Evolutionary conservation across 2,797 vertebrate genomes (phyloP).

Genomic region (Sebastes diaconus): DNA sequence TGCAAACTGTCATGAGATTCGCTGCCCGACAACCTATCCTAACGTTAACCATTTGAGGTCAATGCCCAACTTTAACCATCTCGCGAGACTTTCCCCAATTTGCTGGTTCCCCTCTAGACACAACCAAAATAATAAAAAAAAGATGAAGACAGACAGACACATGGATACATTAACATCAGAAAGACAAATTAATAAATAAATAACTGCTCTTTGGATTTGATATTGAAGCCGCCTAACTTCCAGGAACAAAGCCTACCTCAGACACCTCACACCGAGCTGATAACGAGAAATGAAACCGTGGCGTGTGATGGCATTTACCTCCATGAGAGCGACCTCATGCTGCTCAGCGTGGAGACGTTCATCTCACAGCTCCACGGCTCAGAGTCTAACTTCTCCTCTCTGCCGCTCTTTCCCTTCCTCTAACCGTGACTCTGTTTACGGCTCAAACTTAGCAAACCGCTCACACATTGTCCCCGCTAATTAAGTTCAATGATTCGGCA

Average conservation of each 20-base stretch:
- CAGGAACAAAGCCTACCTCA: conserved; percentile 3
- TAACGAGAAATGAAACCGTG: not conserved
- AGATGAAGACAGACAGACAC: not conserved
- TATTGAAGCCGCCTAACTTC: not conserved
- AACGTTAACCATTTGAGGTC: too few species aligned
- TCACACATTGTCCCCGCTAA: conserved; percentile 81
- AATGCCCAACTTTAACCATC: too few species aligned
- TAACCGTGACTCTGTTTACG: conserved; percentile 43
- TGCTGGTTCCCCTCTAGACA: too few species aligned
- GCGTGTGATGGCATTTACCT: conserved; percentile 57
- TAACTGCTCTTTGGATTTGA: not conserved
- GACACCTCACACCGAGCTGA: not conserved
- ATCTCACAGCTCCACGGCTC: conserved; percentile 21
- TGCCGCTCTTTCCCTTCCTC: conserved; percentile 1
- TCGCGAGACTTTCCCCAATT: too few species aligned
- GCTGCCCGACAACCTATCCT: too few species aligned
- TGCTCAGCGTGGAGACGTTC: conserved; percentile 33
- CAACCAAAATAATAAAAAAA: fast-evolving
- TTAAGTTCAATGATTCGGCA: conserved; percentile 78
- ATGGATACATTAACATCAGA: not conserved
- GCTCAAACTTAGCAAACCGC: conserved; percentile 58
- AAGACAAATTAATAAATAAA: not conserved
- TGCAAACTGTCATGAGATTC: too few species aligned
- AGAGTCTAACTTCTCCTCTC: conserved; percentile 27
- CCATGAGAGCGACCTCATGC: conserved; percentile 51